Evolutionary conservation across 2,797 vertebrate species (phyloP), one percentile per base, ranked within the genome.

Genomic region (Channa striata): DNA sequence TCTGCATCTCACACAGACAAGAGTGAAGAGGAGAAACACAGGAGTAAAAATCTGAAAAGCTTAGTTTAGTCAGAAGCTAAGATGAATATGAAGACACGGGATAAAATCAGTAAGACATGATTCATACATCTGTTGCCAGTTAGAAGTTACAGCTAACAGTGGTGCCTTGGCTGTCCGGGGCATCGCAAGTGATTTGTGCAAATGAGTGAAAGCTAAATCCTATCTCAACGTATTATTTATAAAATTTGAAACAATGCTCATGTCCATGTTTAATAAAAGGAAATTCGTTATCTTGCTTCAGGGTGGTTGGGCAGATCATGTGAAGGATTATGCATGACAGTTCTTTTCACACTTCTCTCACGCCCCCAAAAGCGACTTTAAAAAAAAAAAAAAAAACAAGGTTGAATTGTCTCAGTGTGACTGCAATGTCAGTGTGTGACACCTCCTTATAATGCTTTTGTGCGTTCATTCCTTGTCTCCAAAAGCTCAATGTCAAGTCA

Each of bases 401-500:
- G 7, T 25, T 14, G 12, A 11, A 25, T 17, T 11, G n/a, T 25
- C 4, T 46, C 34, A 34, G 1, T 16, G 6, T 25, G 11, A 34
- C 30, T 19, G 33, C 25, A 34, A 3, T 25, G 46, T 47, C 56
- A 43, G 23, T 71, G 59, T 40, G 12, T 59, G 17, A 17, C 49
- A 17, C 4, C 50, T 44, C 17, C 39, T 47, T 30, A 30, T 6
- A 30, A 4, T 30, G 25, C 25, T 4, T 58, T 19, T 16, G 44
- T 8, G 5, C 17, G 3, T 51, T 42, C 12, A 14, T 53, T 61
- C 68, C 33, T 5, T 25, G 8, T 53, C 16, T 63, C 19, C 0
- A 25, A 43, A 34, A 49, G 6, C 21, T 23, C 20, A 21, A 33
- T 80, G 14, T 36, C 12, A 20, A 67, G 68, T 50, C 64, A 78